phyloP scores from a whole-genome alignment of 2,888 invertebrate species.

The Clitarchus hookeri region DNA sequence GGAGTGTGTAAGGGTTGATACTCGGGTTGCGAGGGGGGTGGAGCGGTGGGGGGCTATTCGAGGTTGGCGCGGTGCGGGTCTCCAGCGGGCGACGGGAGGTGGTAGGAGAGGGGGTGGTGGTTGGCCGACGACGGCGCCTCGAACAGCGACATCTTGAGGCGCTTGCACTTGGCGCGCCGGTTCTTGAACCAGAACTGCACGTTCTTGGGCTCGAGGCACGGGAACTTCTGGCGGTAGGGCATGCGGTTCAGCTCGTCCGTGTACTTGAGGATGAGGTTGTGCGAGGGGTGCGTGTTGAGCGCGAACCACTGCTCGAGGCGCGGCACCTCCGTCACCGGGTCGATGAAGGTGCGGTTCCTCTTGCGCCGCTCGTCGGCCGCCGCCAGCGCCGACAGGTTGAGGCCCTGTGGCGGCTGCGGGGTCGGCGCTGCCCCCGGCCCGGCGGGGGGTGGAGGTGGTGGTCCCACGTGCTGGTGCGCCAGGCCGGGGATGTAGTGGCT shows the following conservation, averaged over 20 bases:
- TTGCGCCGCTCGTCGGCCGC: conserved; percentile 80
- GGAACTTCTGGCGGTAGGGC: conserved; percentile 98
- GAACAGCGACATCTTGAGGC: conserved; percentile 88
- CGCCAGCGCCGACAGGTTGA: conserved; percentile 39
- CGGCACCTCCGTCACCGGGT: conserved; percentile 97
- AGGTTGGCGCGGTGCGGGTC: not conserved
- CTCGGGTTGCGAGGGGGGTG: not conserved
- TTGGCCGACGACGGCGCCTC: conserved; percentile 53
- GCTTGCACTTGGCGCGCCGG: conserved; percentile 96
- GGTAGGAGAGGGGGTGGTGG: conserved; percentile 26
- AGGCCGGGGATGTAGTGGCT: conserved; percentile 79
- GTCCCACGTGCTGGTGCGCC: conserved; percentile 32
- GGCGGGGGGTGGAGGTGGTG: conserved; percentile 24
- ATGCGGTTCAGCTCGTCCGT: conserved; percentile 96
- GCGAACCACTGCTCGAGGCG: conserved; percentile 94
- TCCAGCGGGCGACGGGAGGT: conserved; percentile 24
- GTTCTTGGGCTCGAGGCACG: conserved; percentile 97
- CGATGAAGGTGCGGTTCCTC: conserved; percentile 97
- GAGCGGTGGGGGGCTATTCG: not conserved
- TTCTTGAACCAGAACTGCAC: conserved; percentile 99
- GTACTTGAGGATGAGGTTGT: conserved; percentile 95
- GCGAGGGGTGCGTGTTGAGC: conserved; percentile 97
- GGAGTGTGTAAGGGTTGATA: no score
- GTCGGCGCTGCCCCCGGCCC: not conserved
- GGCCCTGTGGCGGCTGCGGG: conserved; percentile 31